These are phyloP conservation scores for Euglossa dilemma DNA, from an alignment of 1,140 invertebrate genomes.

Conservation along the genomic window DNA sequence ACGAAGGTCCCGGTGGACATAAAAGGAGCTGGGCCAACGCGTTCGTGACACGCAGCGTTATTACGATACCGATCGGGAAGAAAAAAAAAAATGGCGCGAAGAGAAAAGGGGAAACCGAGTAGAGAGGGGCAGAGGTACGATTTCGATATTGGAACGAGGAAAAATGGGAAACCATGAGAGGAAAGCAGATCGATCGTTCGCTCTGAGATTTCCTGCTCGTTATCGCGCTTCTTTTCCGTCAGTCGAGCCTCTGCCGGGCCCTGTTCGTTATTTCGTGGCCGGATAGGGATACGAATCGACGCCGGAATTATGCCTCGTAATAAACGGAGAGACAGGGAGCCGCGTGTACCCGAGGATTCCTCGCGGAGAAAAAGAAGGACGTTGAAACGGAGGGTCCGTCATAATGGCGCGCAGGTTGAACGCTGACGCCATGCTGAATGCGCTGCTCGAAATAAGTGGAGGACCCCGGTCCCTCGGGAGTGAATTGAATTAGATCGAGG, in stretches of 20 bases:
- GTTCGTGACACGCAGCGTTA: slow-evolving; percentile 27
- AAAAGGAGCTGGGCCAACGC: slow-evolving; percentile 30
- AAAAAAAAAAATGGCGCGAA: background rate
- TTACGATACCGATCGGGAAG: slow-evolving; percentile 16
- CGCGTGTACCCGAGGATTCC: background rate
- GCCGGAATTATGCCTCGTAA: slow-evolving; percentile 1
- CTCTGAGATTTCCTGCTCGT: slow-evolving; percentile 6
- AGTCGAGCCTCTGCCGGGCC: background rate
- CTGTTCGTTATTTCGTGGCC: background rate
- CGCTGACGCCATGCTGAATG: slow-evolving; percentile 17
- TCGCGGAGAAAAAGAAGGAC: background rate
- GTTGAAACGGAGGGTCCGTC: slow-evolving; percentile 11
- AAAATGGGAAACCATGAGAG: slow-evolving; percentile 20
- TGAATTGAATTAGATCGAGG: slow-evolving; percentile 23
- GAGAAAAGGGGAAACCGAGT: background rate
- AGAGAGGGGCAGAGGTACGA: slow-evolving; percentile 1
- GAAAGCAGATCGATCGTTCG: slow-evolving; percentile 24
- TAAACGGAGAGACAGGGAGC: background rate
- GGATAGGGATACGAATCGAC: background rate
- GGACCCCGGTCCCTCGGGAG: background rate
- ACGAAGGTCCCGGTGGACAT: slow-evolving; percentile 18
- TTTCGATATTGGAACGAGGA: slow-evolving; percentile 38
- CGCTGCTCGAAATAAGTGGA: slow-evolving; percentile 10
- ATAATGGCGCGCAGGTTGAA: slow-evolving; percentile 26
- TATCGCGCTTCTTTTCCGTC: background rate